A percentile compares a stretch with the other conserved stretches of the same genome.
phyloP scores from a whole-genome alignment of 2,888 invertebrate species.

The Drosophila eohydei region DNA sequence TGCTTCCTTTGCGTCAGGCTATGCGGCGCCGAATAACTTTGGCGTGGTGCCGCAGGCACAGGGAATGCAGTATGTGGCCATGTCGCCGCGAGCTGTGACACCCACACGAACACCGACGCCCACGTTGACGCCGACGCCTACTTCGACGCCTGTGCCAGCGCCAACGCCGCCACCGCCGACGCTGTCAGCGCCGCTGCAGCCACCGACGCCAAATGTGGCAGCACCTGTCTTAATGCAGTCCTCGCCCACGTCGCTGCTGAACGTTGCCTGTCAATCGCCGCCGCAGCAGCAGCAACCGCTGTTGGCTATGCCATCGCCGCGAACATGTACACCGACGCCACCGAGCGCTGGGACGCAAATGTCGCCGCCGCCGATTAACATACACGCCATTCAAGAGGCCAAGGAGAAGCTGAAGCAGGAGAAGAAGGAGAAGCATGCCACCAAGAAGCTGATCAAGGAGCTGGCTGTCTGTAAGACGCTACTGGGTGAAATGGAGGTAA shows the following conservation, averaged over 20 bases:
- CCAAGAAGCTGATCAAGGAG: constrained; percentile 90
- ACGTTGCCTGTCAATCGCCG: constrained; percentile 69
- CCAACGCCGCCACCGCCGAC: constrained; percentile 50
- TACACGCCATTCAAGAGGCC: constrained; percentile 83
- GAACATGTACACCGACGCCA: constrained; percentile 75
- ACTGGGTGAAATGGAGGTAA: constrained; percentile 93
- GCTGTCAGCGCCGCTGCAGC: constrained; percentile 59
- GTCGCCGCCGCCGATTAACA: constrained; percentile 81
- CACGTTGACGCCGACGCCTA: constrained; percentile 39
- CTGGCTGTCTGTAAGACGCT: constrained; percentile 91
- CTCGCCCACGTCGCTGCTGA: constrained; percentile 60
- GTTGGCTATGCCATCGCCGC: constrained; percentile 80
- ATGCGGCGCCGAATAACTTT: constrained; percentile 46
- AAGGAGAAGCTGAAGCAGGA: constrained; percentile 85
- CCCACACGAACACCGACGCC: constrained; percentile 58
- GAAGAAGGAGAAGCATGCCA: constrained; percentile 85
- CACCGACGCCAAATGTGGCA: constrained; percentile 52
- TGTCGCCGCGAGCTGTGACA: constrained; percentile 63
- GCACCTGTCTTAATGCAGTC: constrained; percentile 55
- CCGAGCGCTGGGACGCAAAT: constrained; percentile 57
- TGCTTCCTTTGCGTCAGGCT: constrained; percentile 35
- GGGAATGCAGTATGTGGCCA: constrained; percentile 54
- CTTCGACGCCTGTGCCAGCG: constrained; percentile 52
- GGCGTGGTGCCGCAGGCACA: constrained; percentile 44
- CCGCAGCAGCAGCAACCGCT: constrained; percentile 59